Evolutionary conservation across 2,113 vertebrate genomes (phyloP), one percentile per base, ranked within the genome.

Genomic region (Oreochromis niloticus): DNA sequence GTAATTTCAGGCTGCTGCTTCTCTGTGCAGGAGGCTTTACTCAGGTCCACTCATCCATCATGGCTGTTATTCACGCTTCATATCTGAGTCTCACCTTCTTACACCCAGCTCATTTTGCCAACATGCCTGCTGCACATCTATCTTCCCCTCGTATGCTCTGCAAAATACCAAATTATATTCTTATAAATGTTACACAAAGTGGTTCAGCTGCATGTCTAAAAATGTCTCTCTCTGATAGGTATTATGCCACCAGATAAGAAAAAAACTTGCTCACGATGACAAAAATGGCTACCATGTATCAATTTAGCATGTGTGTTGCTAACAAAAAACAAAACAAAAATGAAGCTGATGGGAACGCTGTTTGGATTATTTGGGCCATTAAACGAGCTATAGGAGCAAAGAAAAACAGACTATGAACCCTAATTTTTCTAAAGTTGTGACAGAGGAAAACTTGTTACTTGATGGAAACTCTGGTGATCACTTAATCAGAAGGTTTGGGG

Each of bases 11-110:
- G 30, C 96, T 96, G 12, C 92, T 97, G 87, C 83, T 81, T 3
- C 95, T 98, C 34, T 96, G 89, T 0, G 97, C 92, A 39, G 91
- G 94, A 14, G 88, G 92, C 17, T 98, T 97, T 87, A 71, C 0
- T 34, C 83, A 59, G 85, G 19, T 59, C 43, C 91, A 66, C 81
- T 92, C 90, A 83, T 89, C 82, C 46, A 73, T 79, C 43, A 71
- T 24, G 3, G 95, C 96, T 46, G 7, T 24, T 85, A 95, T 41
- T 0, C 68, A 75, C 1, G 17, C 17, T 0, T 80, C 93, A 68
- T 54, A 88, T 0, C 5, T 11, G 63, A 80, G 48, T 81, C 68
- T 94, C 54, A 83, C 82, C 0, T n/a, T 2, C 16, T 88, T 11
- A 61, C 94, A 27, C 85, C 78, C 81, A 97, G 96, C 96, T 96